Conservation (phyloP, 2,888 invertebrate genomes). For the Alsophila aescularia region DNA sequence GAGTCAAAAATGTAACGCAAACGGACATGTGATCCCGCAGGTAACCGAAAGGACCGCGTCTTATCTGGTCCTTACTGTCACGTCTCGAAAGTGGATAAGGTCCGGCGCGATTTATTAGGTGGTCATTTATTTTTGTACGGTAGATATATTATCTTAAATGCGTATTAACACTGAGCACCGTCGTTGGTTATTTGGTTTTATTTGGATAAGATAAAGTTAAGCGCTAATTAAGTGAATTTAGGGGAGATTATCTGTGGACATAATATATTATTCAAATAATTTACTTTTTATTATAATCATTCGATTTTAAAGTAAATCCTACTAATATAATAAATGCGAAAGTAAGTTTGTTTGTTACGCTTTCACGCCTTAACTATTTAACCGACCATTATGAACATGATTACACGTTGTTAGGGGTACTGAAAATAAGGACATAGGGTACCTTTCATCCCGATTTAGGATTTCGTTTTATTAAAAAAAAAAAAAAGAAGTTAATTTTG, state of each 20-base stretch:
- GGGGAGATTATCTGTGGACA: constrained; percentile 21
- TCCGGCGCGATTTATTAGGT: constrained; percentile 77
- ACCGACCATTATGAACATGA: too few species aligned
- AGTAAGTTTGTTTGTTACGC: too few species aligned
- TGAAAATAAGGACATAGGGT: too few species aligned
- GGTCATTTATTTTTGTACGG: constrained; percentile 80
- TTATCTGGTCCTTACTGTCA: constrained; percentile 79
- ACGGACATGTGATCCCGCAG: constrained; percentile 51
- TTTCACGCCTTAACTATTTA: too few species aligned
- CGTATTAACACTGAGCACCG: constrained; percentile 80
- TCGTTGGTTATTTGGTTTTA: constrained; percentile 70
- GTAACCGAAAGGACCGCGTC: constrained; percentile 59
- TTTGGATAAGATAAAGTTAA: constrained; percentile 56
- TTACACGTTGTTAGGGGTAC: too few species aligned
- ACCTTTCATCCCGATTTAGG: too few species aligned
- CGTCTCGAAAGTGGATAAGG: constrained; percentile 76
- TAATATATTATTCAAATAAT: constrained; percentile 17
- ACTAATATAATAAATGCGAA: too few species aligned
- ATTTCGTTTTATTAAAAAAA: too few species aligned
- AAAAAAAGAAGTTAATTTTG: too few species aligned
- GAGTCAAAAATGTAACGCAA: constrained; percentile 53
- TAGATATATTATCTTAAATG: constrained; percentile 84
- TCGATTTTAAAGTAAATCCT: not conserved
- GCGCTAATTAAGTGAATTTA: constrained; percentile 37
- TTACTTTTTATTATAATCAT: not conserved